phyloP scores from a whole-genome alignment of 2,113 vertebrate genomes.

The Furnarius figulus region DNA sequence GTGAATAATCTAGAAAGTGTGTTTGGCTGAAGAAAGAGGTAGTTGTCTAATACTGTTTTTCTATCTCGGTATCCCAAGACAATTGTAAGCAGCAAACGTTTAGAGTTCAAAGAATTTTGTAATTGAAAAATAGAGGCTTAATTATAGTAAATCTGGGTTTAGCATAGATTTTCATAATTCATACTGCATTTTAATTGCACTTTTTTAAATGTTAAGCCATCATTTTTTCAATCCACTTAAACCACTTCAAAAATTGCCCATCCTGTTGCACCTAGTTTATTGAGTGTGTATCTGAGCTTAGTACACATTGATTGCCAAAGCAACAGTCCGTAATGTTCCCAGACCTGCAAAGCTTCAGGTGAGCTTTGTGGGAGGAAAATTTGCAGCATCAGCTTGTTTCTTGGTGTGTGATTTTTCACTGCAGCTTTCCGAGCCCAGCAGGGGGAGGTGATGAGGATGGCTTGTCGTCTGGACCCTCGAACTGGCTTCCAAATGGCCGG shows the following conservation, averaged over 20 bases:
- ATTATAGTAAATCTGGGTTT: neutral
- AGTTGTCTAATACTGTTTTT: neutral
- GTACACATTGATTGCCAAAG: neutral
- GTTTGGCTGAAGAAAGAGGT: neutral
- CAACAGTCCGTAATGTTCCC: neutral
- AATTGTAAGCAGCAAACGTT: neutral
- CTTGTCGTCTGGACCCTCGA: slow-evolving; percentile 86
- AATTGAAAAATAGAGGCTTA: neutral
- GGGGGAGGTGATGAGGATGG: slow-evolving; percentile 86
- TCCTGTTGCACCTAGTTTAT: neutral
- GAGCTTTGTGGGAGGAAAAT: neutral
- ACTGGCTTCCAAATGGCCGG: slow-evolving; percentile 91
- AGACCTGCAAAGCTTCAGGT: neutral
- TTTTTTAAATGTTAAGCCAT: neutral
- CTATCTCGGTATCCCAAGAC: neutral
- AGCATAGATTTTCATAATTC: neutral
- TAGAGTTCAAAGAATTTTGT: neutral
- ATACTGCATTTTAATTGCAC: neutral
- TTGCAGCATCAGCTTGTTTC: neutral
- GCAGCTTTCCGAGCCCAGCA: slow-evolving; percentile 91
- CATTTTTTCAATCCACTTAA: neutral
- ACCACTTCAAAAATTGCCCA: neutral
- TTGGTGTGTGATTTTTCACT: neutral
- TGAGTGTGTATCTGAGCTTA: neutral
- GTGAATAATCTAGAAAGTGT: neutral